Percentiles rank a stretch among this genome's conserved stretches.
phyloP scores from a whole-genome alignment of 2,113 vertebrate genomes.

The Empidonax traillii region DNA sequence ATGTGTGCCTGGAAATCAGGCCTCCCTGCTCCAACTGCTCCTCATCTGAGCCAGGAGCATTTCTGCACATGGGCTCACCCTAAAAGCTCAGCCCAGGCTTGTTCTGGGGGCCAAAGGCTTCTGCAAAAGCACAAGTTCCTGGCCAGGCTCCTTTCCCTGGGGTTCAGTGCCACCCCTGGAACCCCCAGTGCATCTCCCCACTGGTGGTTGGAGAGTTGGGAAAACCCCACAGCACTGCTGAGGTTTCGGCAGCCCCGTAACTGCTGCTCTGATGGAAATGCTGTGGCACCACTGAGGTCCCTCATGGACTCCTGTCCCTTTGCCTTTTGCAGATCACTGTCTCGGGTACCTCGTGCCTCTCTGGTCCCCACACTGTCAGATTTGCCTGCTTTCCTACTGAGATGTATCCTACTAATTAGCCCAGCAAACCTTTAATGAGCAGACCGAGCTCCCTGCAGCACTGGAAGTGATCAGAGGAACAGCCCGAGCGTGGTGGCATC shows the following conservation, averaged over 20 bases:
- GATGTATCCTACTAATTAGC: constrained; percentile 51
- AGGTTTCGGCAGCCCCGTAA: not conserved
- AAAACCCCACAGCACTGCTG: accelerated
- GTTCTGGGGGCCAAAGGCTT: not conserved
- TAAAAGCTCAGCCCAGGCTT: not conserved
- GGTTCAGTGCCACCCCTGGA: not conserved
- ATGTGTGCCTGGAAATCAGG: accelerated
- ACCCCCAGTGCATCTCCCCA: not conserved
- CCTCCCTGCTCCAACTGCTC: not conserved
- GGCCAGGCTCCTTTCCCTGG: not conserved
- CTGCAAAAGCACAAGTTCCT: not conserved
- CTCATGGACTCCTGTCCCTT: not conserved
- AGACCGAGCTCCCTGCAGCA: constrained; percentile 4
- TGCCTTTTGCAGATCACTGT: not conserved
- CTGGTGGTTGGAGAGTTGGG: not conserved
- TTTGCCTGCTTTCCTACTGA: constrained; percentile 20
- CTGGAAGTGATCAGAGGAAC: not conserved
- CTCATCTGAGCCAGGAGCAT: not conserved
- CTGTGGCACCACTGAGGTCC: not conserved
- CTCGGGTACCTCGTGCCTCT: not conserved
- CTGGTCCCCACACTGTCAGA: not conserved
- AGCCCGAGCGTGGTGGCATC: not conserved
- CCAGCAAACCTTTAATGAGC: constrained; percentile 49
- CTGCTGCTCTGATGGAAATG: not conserved
- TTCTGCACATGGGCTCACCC: not conserved